Percentiles rank a stretch among this genome's conserved stretches.
phyloP scores from a whole-genome alignment of 2,113 vertebrate species.

The Setophaga kirtlandii region DNA sequence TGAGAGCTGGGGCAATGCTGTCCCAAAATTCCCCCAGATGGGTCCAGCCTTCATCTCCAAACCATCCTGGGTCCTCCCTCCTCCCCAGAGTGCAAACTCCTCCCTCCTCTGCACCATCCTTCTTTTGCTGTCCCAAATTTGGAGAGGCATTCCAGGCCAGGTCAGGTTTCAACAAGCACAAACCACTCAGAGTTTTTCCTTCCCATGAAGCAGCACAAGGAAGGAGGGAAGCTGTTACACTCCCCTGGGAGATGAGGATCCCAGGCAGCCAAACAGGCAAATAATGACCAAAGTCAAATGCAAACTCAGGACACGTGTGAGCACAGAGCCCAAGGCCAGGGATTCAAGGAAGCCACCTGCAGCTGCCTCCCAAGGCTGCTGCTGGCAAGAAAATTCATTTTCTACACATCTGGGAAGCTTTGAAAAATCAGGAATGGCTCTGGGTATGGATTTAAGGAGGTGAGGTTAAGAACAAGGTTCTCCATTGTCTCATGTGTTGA shows the following conservation, averaged over 20 bases:
- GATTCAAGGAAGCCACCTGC: background rate
- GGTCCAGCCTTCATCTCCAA: background rate
- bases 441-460: background rate
- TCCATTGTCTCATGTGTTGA: background rate
- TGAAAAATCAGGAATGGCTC: background rate
- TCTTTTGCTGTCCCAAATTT: background rate
- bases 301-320: accelerated
- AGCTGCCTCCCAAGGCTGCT: background rate
- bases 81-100: accelerated
- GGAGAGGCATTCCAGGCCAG: background rate
- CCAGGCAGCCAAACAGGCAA: background rate
- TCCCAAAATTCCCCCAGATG: background rate
- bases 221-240: background rate
- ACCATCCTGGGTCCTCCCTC: too few species aligned
- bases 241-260: background rate
- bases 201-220: background rate
- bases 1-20: background rate
- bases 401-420: too few species aligned
- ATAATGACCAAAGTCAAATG: background rate
- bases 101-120: background rate
- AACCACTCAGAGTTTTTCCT: background rate
- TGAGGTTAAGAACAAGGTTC: background rate
- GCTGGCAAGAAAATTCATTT: background rate
- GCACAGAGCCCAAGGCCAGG: accelerated
- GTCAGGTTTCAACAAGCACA: background rate